Evolutionary conservation across 2,797 vertebrate genomes (phyloP), one percentile per base, ranked within the genome.

Genomic region (Acanthurus lineatus): DNA sequence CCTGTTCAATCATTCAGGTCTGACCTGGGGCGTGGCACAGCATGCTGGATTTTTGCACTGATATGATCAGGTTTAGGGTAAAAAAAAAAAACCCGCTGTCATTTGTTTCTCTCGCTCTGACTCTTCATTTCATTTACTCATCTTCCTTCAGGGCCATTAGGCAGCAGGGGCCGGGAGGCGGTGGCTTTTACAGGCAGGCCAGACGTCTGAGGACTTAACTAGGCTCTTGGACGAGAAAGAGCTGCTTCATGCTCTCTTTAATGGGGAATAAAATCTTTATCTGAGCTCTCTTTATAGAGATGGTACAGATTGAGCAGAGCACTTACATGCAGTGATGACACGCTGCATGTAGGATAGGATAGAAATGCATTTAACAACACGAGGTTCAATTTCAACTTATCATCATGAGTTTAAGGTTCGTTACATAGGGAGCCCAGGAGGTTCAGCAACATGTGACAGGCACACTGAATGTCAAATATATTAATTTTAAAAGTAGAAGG

Each of bases 201-300:
- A 78, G 85, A 90, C 47, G 49, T 86, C 83, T 86, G 77, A 88
- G 56, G 87, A 79, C 86, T 90, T 90, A 90, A 93, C 87, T 74
- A 73, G 85, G 68, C 82, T 82, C 73, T 69, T 65, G 28, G 57
- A 86, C 2, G 47, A 84, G 87, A 82, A 61, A 12, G 51, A 69
- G 69, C 60, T n/a, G 81, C 77, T 71, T 80, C 63, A 57, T 78
- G 67, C 52, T 65, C 74, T 48, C 47, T 60, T 81, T 89, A 77
- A 87, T 47, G 76, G 84, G 52, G 77, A 20, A 81, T 70, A 44
- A 75, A 88, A 79, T 77, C 85, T 85, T 78, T 75, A 86, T 86
- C 83, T 73, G 64, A 63, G 80, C 32, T 80, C 6, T 69, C 61
- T 73, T 86, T 32, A 75, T 48, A 56, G 53, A 59, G 69, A 81